These are phyloP conservation scores for Artibeus lituratus DNA, from an alignment of 2,797 vertebrate genomes.

Conservation along the genomic window DNA sequence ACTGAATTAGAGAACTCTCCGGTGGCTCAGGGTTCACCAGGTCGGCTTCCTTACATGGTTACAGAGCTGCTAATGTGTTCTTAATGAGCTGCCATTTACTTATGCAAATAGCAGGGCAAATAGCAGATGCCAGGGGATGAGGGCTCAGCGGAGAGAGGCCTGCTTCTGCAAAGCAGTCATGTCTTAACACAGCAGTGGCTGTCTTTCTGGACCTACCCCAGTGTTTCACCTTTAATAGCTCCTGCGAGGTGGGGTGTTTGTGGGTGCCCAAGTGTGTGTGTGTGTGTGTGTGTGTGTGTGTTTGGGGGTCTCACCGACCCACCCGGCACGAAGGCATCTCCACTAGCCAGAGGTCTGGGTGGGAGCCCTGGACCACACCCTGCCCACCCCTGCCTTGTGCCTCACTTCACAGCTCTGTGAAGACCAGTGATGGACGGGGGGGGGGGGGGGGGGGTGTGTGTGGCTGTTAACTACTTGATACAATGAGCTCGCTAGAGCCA, in stretches of 20 bases:
- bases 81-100: constrained; percentile 72
- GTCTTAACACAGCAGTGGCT: not conserved
- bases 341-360: not conserved
- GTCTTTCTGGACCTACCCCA: not conserved
- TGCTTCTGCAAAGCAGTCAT: not conserved
- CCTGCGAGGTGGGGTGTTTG: not conserved
- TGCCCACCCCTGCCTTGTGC: not conserved
- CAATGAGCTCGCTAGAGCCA: not conserved
- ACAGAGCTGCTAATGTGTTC: constrained; percentile 57
- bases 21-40: not conserved
- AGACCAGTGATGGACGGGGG: not conserved
- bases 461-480: not conserved
- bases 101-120: constrained; percentile 59
- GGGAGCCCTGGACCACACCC: not conserved
- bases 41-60: constrained; percentile 61
- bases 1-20: constrained; percentile 24
- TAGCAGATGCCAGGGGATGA: constrained; percentile 25
- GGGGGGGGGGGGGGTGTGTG: not conserved
- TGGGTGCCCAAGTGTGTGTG: accelerated
- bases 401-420: not conserved
- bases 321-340: not conserved
- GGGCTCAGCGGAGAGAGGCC: not conserved
- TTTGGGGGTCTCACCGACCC: not conserved
- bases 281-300: not conserved
- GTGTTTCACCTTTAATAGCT: not conserved